Evolutionary conservation across 2,888 invertebrate genomes (phyloP).

Genomic region (Drosophila bunnanda): DNA sequence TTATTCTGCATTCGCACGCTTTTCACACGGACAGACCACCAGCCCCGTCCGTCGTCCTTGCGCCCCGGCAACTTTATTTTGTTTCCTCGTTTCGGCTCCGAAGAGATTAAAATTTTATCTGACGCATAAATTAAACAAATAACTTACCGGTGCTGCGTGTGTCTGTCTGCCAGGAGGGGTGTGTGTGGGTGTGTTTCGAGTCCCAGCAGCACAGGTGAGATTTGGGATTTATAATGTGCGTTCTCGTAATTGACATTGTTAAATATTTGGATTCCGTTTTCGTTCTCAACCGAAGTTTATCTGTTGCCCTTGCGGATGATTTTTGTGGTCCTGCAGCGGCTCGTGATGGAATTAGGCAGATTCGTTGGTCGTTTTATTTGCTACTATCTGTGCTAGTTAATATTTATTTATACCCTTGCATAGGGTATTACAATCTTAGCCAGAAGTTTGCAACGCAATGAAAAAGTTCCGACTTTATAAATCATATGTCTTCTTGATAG

Average conservation of each 20-base stretch:
- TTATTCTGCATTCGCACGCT: constrained; percentile 34
- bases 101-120: constrained; percentile 81
- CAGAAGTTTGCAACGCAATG: too few species aligned
- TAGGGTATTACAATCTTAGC: too few species aligned
- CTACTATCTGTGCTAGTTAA: neutral
- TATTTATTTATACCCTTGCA: neutral
- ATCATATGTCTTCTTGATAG: too few species aligned
- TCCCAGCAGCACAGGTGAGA: constrained; percentile 74
- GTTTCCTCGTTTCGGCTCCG: constrained; percentile 62
- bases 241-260: constrained; percentile 79
- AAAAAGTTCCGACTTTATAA: too few species aligned
- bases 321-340: constrained; percentile 10
- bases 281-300: constrained; percentile 11
- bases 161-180: constrained; percentile 20
- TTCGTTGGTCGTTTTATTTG: neutral
- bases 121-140: constrained; percentile 80
- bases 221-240: constrained; percentile 80
- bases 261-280: constrained; percentile 72
- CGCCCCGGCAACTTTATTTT: constrained; percentile 63
- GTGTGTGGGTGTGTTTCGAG: constrained; percentile 27
- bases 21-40: constrained; percentile 38
- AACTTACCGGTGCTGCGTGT: constrained; percentile 59
- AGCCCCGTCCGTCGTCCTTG: neutral
- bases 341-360: constrained; percentile 18
- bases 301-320: constrained; percentile 48